Evolutionary conservation across 1,140 invertebrate genomes (phyloP), one percentile per base, ranked within the genome.

Genomic region (Protaetia brevitarsis): DNA sequence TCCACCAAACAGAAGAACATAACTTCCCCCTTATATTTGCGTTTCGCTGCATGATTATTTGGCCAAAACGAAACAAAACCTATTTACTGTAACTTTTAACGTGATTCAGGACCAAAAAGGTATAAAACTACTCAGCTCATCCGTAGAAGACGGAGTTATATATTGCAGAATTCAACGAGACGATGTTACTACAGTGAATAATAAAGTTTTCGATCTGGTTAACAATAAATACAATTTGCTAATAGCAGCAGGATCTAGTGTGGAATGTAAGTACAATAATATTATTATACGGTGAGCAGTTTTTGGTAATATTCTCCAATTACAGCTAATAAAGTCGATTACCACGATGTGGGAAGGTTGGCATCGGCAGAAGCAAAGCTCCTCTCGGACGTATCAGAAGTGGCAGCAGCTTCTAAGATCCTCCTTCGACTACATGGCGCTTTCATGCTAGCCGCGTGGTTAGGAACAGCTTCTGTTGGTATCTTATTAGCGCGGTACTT

Each of bases 391-490:
- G 84, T 91, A 1, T 83, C 85, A 11, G 77, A 83, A 16, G 76
- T 89, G n/a, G 79, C 79, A 3, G 83, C 83, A 0, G 83, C 86
- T 6, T 89, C 87, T 10, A 87, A 87, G 68, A 71, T 93, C 21
- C 79, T 94, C 16, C 78, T 93, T 21, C 84, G 88, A 45, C 79
- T 95, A 41, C 92, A 95, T 77, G 94, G 93, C 2, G 85, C 85
- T 70, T 88, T 97, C 71, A 97, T 98, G 95, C 79, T 97, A 27
- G 84, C 87, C 0, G 93, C 94, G 1, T 98, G 95, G 95, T 87
- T 97, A 41, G 90, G 93, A 7, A 89, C 91, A 13, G 91, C 93
- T 0, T 94, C 92, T 3, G 79, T 95, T 60, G 95, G 93, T 26
- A 95, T 97, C 65, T 79, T 97, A 8, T 79, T 96, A 1, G 95